Percentiles rank a stretch among this genome's conserved stretches.
phyloP scores from a whole-genome alignment of 2,888 invertebrate genomes.

The Ashinkailepas kermadecensis region DNA sequence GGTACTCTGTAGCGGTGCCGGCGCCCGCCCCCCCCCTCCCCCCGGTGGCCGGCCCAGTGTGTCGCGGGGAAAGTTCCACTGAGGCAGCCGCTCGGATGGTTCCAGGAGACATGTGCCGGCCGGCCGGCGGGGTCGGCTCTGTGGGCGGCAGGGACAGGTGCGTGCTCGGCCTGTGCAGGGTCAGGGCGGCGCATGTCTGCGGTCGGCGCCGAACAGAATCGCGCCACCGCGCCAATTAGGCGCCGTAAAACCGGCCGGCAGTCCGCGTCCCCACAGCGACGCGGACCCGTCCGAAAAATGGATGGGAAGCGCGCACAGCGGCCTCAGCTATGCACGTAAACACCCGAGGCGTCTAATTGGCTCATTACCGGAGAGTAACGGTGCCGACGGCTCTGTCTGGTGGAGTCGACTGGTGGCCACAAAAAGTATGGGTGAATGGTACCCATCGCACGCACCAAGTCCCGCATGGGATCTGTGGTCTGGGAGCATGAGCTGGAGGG shows the following conservation, averaged over 20 bases:
- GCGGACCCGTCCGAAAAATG: not conserved
- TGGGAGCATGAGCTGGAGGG: too few species aligned
- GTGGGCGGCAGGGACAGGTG: too few species aligned
- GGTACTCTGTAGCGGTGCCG: too few species aligned
- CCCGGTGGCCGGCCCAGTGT: too few species aligned
- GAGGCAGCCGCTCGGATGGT: not conserved
- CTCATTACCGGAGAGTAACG: not conserved
- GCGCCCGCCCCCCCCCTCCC: too few species aligned
- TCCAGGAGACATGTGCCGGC: not conserved
- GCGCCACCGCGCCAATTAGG: not conserved
- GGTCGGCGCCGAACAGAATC: not conserved
- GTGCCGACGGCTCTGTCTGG: not conserved
- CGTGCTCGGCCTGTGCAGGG: too few species aligned
- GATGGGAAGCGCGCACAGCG: not conserved
- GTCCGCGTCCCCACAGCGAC: not conserved
- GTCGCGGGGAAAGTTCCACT: too few species aligned
- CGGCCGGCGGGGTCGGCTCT: not conserved
- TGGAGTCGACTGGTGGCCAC: not conserved
- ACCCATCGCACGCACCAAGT: too few species aligned
- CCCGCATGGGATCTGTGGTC: too few species aligned
- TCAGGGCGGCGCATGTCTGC: not conserved
- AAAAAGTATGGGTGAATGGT: not conserved
- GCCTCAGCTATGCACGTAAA: not conserved
- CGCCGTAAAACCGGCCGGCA: not conserved
- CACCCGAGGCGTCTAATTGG: not conserved